Base-by-base conservation (phyloP, 2,888 invertebrate genomes). In the Slavum lentiscoides region DNA sequence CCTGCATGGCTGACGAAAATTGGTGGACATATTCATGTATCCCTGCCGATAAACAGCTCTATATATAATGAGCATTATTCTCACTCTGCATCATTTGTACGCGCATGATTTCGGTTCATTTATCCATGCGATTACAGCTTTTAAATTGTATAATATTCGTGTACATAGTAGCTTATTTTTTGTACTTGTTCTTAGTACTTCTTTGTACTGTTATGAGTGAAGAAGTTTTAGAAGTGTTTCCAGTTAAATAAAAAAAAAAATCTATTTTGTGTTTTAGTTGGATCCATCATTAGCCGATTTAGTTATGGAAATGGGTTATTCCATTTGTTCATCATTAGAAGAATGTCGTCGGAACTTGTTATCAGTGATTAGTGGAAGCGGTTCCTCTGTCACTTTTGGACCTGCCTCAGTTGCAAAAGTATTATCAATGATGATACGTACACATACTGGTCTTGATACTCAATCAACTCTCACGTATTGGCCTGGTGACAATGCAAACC, bases 301-400 rank as follows among this genome's bases (percentile, higher is more conserved):
- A 85, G 92, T 98, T 85, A 91, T 93, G 86, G 98, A 98, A 88
- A 91, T 97, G 86, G 96, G 98, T 77, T 96, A 95, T 88, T 89
- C 91, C 84, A 96, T 97, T 86, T 97, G 97, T 81, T 88, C 91
- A 76, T 91, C 92, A 37, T 89, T 95, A 68, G 96, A 97, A 85
- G 95, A 94, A 86, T 97, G 96, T 86, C 92, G 96, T 84, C 92
- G 91, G 85, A 93, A 93, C 23, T 91, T 91, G 21, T 89, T 94
- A 83, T 96, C 94, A 88, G 90, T 97, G 61, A 92, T 94, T 21
- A 91, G 75, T 70, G 82, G 62, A 69, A 82, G 17, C 69, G 9
- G 39, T 23, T 39, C 80, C 39, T 66, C 80, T n/a, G 55, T 72
- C 3, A 72, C 64, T 62, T 80, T 72, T 43, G 77, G 80, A 0